Conservation (phyloP, 1,140 invertebrate genomes). For the Drosophila orena region DNA sequence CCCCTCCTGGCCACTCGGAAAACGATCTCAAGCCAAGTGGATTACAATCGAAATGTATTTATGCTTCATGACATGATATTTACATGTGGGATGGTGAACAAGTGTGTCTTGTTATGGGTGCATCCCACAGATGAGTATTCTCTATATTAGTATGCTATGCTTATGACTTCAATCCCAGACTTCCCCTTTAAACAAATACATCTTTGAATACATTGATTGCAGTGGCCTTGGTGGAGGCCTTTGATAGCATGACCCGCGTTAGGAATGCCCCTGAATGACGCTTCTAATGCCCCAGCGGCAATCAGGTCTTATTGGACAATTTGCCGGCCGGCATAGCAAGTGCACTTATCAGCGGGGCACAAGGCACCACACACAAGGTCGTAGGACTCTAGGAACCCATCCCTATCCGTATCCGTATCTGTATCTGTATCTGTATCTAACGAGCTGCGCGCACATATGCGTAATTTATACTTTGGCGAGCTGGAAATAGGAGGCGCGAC, state of each 20-base stretch:
- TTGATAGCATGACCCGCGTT: conserved; percentile 6
- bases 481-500: background rate
- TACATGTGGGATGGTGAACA: too few relatives aligned
- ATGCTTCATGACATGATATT: too few relatives aligned
- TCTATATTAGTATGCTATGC: too few relatives aligned
- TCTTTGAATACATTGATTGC: background rate
- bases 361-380: conserved; percentile 2
- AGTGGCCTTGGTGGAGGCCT: conserved; percentile 1
- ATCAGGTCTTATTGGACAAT: conserved; percentile 7
- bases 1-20: conserved; percentile 43
- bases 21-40: conserved; percentile 11
- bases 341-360: conserved; percentile 13
- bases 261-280: background rate
- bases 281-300: background rate
- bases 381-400: conserved; percentile 15
- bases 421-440: too few relatives aligned
- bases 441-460: conserved; percentile 7
- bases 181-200: background rate
- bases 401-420: conserved; percentile 1
- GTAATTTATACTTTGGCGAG: conserved; percentile 3
- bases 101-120: too few relatives aligned
- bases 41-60: too few relatives aligned
- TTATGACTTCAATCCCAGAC: too few relatives aligned
- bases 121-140: too few relatives aligned
- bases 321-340: conserved; percentile 37